A percentile compares a stretch with the other conserved stretches of the same genome.
Conservation (phyloP, 53 echinoderm and acorn worm species). For the Zoroaster sp. region DNA sequence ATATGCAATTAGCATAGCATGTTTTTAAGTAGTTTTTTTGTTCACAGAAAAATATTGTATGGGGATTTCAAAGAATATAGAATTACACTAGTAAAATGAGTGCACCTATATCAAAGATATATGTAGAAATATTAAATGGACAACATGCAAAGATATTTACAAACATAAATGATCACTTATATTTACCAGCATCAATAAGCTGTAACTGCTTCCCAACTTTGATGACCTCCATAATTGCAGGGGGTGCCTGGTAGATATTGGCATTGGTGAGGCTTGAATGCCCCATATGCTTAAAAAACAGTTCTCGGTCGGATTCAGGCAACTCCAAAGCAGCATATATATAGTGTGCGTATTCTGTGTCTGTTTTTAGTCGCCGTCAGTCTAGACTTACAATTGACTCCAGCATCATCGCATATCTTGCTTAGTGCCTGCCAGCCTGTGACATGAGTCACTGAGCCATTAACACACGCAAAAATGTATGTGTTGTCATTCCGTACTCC, state of each 20-base stretch:
- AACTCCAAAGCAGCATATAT: constrained; percentile 69
- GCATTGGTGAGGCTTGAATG: constrained; percentile 60
- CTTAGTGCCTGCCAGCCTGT: constrained; percentile 68
- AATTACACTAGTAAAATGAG: not conserved
- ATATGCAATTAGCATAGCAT: not conserved
- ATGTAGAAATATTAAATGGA: not conserved
- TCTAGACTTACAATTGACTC: not conserved
- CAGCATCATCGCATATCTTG: constrained; percentile 25
- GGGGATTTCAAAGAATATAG: not conserved
- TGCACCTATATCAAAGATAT: not conserved
- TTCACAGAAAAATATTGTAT: not conserved
- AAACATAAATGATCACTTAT: not conserved
- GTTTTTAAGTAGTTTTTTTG: not conserved
- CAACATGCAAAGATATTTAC: not conserved
- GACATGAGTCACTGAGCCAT: constrained; percentile 24
- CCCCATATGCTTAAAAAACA: constrained; percentile 73
- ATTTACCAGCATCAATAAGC: not conserved
- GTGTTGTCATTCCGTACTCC: constrained; percentile 23
- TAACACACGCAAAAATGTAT: constrained; percentile 59
- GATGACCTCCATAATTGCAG: not conserved
- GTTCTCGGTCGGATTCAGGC: constrained; percentile 30
- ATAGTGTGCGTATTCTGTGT: constrained; percentile 63
- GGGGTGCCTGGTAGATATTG: constrained; percentile 75
- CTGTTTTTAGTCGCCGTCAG: constrained; percentile 63
- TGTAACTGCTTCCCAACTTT: not conserved